These are phyloP conservation scores for Mercenaria mercenaria DNA, from an alignment of 1,140 invertebrate species.

Conservation along the genomic window DNA sequence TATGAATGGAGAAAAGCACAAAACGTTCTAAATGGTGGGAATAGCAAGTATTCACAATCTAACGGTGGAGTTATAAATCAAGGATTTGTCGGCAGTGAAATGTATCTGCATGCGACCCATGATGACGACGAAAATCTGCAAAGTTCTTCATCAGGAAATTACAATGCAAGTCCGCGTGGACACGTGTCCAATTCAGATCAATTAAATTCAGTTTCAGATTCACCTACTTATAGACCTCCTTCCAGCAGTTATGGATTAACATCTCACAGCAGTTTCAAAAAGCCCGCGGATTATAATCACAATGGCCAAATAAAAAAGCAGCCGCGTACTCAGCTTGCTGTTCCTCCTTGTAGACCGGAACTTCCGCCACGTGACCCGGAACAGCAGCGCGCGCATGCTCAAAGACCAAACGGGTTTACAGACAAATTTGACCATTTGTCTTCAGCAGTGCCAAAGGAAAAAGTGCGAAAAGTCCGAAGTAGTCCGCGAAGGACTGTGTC, in stretches of 20 bases:
- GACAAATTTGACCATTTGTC: constrained; percentile 24
- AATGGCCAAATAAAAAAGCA: constrained; percentile 51
- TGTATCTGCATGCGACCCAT: constrained; percentile 46
- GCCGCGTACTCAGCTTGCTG: constrained; percentile 59
- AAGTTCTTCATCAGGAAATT: background rate
- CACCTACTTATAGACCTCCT: constrained; percentile 39
- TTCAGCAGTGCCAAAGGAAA: constrained; percentile 24
- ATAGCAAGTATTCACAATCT: background rate
- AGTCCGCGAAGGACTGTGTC: constrained; percentile 32
- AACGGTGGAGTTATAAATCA: constrained; percentile 56
- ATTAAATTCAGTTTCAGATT: background rate
- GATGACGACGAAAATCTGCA: constrained; percentile 25
- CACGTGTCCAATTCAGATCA: constrained; percentile 10
- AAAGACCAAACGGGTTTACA: constrained; percentile 27
- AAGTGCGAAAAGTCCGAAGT: constrained; percentile 21
- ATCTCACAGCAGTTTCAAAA: constrained; percentile 56
- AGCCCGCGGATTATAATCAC: constrained; percentile 8
- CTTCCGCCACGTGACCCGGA: constrained; percentile 56
- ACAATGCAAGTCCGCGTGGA: background rate
- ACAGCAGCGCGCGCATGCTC: background rate
- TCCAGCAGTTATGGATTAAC: constrained; percentile 39
- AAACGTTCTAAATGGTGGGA: constrained; percentile 17
- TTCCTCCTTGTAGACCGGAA: constrained; percentile 62
- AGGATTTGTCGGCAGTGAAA: constrained; percentile 36
- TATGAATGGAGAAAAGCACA: constrained; percentile 43